Conservation (phyloP, 2,888 invertebrate species). For the Oxyteleia sp. region DNA sequence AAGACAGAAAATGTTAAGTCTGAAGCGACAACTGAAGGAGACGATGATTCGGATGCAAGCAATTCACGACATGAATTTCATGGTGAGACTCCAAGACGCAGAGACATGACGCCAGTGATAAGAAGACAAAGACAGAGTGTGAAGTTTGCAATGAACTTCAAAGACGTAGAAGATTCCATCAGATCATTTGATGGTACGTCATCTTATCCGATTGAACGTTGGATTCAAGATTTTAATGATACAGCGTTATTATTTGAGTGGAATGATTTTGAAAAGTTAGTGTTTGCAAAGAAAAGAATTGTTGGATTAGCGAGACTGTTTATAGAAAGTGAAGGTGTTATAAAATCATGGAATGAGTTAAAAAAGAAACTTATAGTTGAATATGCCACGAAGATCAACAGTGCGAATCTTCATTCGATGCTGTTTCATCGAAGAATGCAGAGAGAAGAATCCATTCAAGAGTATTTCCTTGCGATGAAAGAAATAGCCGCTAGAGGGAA, state of each 20-base stretch:
- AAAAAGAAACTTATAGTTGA: conserved; percentile 24
- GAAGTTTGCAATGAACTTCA: conserved; percentile 13
- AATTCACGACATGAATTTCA: neutral
- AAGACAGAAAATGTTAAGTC: neutral
- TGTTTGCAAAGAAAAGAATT: conserved; percentile 39
- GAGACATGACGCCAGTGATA: neutral
- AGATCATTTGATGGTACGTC: conserved; percentile 32
- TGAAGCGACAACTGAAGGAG: neutral
- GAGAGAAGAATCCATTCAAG: conserved; percentile 46
- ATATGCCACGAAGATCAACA: conserved; percentile 28
- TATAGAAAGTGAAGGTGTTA: conserved; percentile 27
- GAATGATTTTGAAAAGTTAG: conserved; percentile 48
- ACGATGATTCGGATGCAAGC: conserved; percentile 12
- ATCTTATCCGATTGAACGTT: conserved; percentile 30
- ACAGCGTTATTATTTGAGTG: conserved; percentile 31
- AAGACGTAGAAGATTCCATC: conserved; percentile 29
- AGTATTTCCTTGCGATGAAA: conserved; percentile 51
- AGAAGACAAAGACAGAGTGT: neutral
- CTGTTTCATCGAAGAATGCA: conserved; percentile 28
- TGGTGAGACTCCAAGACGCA: neutral
- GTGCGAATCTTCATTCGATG: conserved; percentile 30
- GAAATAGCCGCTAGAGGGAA: conserved; percentile 31
- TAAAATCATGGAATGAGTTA: conserved; percentile 22
- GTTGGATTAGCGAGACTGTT: conserved; percentile 38
- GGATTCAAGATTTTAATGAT: conserved; percentile 52